Percentiles rank a stretch among this genome's conserved stretches.
Evolutionary conservation across 2,797 vertebrate genomes (phyloP).

Genomic region (Tarsius wallacei): DNA sequence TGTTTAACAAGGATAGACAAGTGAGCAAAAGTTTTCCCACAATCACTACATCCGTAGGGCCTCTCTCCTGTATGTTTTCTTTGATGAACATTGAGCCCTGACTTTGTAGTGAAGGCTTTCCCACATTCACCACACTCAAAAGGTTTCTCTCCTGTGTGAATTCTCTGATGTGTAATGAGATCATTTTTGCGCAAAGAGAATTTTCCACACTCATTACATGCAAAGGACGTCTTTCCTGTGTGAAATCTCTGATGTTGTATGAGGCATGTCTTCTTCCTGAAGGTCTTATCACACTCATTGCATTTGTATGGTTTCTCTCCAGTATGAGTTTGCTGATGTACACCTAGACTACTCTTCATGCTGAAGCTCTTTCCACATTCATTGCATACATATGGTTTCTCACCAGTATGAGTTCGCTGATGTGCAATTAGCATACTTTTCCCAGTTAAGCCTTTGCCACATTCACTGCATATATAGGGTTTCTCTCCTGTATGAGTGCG

Average conservation of each 20-base stretch:
- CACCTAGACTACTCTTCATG: not conserved
- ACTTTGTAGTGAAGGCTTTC: conserved; percentile 44
- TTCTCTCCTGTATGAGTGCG: conserved; percentile 74
- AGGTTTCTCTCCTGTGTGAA: conserved; percentile 63
- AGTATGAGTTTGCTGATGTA: conserved; percentile 43
- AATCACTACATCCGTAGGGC: not conserved
- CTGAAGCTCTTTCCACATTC: conserved; percentile 59
- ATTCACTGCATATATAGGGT: conserved; percentile 59
- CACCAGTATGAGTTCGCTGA: conserved; percentile 54
- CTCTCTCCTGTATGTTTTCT: conserved; percentile 69
- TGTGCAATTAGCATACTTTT: conserved; percentile 50
- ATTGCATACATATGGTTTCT: conserved; percentile 32
- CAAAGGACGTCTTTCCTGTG: conserved; percentile 55
- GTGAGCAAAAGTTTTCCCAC: conserved; percentile 60
- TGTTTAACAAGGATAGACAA: conserved; percentile 57
- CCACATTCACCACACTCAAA: conserved; percentile 35
- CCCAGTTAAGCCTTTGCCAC: conserved; percentile 61
- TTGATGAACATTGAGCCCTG: conserved; percentile 51
- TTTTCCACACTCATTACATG: conserved; percentile 39
- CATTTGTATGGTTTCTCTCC: conserved; percentile 6
- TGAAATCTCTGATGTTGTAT: conserved; percentile 59
- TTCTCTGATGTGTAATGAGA: conserved; percentile 67
- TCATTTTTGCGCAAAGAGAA: conserved; percentile 35
- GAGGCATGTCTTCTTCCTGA: conserved; percentile 40
- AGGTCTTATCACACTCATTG: conserved; percentile 22